phyloP scores from a whole-genome alignment of 1,140 invertebrate genomes.

The Watersipora subatra region DNA sequence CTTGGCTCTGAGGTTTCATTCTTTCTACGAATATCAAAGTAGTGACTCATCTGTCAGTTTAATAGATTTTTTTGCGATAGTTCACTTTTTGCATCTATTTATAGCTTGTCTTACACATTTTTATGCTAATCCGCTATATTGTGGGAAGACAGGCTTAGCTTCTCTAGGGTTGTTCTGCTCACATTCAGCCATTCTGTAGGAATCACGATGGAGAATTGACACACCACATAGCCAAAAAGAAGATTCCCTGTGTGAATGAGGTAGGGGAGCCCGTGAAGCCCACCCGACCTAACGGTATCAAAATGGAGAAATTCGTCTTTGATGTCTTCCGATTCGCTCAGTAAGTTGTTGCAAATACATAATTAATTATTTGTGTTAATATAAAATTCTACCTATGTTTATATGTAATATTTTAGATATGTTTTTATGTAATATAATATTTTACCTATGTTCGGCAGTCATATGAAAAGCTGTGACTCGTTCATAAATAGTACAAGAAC shows the following conservation, averaged over 20 bases:
- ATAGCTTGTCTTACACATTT: no score
- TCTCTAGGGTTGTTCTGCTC: no score
- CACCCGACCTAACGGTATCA: constrained; percentile 79
- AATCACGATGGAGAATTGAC: constrained; percentile 50
- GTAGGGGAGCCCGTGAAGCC: constrained; percentile 60
- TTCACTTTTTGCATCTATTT: no score
- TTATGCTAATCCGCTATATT: no score
- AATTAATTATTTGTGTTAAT: constrained; percentile 2
- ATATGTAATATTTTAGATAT: no score
- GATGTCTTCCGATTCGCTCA: constrained; percentile 89
- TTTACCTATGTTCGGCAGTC: neutral
- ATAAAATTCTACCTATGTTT: constrained; percentile 1
- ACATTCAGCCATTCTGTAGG: no score
- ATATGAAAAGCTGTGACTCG: neutral
- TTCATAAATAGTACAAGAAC: neutral
- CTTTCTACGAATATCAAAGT: no score
- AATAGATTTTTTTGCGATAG: no score
- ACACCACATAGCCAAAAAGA: constrained; percentile 92
- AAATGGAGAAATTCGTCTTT: constrained; percentile 98
- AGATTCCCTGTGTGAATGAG: constrained; percentile 73
- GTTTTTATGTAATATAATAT: constrained; percentile 3
- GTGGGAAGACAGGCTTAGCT: no score
- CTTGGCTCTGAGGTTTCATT: no score
- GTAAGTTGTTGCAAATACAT: constrained; percentile 38
- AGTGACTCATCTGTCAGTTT: no score